These are phyloP conservation scores for Bombus consobrinus DNA, from an alignment of 1,140 invertebrate species.

Conservation along the genomic window DNA sequence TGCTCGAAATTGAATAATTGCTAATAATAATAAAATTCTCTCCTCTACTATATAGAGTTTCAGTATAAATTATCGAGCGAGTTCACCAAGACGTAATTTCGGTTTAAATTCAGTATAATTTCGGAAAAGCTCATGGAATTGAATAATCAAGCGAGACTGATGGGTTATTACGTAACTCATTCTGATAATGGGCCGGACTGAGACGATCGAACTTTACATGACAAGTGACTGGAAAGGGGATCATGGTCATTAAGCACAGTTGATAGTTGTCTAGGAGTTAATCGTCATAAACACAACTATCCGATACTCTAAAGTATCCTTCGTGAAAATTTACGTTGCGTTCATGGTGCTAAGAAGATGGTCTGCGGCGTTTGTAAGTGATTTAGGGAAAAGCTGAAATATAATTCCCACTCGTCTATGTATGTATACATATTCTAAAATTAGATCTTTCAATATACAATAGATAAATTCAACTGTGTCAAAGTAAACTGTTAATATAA, in stretches of 20 bases:
- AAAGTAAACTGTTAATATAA: not conserved
- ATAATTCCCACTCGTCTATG: conserved; percentile 4
- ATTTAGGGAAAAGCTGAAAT: conserved; percentile 30
- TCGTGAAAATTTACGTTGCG: conserved; percentile 38
- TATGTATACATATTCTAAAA: not conserved
- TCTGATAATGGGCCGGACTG: conserved; percentile 32
- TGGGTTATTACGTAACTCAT: conserved; percentile 8
- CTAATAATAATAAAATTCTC: not conserved
- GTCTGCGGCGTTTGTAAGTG: not conserved
- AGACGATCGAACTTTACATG: conserved; percentile 2
- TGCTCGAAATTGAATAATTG: not conserved
- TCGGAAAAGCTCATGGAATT: not conserved
- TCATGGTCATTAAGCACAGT: not conserved
- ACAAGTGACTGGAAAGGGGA: conserved; percentile 3
- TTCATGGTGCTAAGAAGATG: conserved; percentile 8
- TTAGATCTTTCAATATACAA: not conserved
- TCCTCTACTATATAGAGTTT: not conserved
- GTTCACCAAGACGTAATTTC: not conserved
- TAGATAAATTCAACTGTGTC: not conserved
- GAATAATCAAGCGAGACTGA: not conserved
- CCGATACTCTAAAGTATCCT: not conserved
- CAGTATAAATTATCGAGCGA: not conserved
- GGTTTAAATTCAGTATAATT: not conserved
- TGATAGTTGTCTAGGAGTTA: conserved; percentile 27
- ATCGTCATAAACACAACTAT: conserved; percentile 46